Conservation (phyloP, 2,888 invertebrate genomes). For the Athalia circularis region DNA sequence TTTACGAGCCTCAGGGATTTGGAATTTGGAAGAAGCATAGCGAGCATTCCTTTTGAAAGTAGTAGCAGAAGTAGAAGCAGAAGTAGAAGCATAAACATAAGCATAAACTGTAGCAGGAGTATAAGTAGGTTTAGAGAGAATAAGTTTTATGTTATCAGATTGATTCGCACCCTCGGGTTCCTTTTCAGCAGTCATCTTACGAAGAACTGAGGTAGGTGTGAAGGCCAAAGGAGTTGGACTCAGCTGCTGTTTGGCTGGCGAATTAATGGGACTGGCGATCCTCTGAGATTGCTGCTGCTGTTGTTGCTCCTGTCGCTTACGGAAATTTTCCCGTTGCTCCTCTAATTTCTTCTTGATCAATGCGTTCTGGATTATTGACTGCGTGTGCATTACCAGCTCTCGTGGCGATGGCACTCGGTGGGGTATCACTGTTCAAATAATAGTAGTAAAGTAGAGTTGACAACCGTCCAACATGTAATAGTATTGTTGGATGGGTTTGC, state of each 20-base stretch:
- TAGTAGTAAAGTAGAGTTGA: constrained; percentile 37
- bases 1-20: background rate
- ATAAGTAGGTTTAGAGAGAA: constrained; percentile 32
- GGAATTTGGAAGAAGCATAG: constrained; percentile 21
- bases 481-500: background rate
- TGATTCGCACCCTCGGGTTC: constrained; percentile 79
- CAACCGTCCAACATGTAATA: constrained; percentile 9
- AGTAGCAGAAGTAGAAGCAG: constrained; percentile 19
- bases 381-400: constrained; percentile 89
- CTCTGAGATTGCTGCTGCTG: constrained; percentile 63
- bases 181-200: constrained; percentile 96
- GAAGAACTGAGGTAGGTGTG: constrained; percentile 94
- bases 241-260: constrained; percentile 75
- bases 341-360: constrained; percentile 92
- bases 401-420: constrained; percentile 88
- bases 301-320: constrained; percentile 84
- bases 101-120: background rate
- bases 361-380: constrained; percentile 90
- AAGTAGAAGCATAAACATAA: constrained; percentile 28
- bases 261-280: constrained; percentile 67
- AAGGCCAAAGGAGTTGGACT: constrained; percentile 88
- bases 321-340: constrained; percentile 90
- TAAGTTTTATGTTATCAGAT: constrained; percentile 52
- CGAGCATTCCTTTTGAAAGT: constrained; percentile 24
- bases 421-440: constrained; percentile 77